These are phyloP conservation scores for Tyria jacobaeae DNA, from an alignment of 2,888 invertebrate genomes.

Conservation along the genomic window DNA sequence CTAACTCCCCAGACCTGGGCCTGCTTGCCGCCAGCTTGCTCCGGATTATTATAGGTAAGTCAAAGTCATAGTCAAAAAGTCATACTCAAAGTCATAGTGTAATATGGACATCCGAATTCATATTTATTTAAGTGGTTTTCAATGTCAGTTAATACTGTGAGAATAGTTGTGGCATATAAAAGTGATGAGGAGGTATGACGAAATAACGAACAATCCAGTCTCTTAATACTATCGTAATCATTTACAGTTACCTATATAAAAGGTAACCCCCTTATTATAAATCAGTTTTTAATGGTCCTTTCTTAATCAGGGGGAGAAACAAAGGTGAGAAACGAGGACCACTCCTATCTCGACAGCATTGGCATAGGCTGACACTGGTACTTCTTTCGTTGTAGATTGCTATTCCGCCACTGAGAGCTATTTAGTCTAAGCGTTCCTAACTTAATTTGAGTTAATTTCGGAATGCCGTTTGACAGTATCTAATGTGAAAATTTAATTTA, in stretches of 20 bases:
- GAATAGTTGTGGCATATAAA: neutral
- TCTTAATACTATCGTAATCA: neutral
- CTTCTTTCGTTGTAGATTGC: neutral
- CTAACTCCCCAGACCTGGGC: slow-evolving; percentile 87
- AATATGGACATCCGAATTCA: no score
- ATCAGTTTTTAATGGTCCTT: neutral
- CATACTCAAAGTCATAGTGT: no score
- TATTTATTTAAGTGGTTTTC: no score
- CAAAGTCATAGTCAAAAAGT: no score
- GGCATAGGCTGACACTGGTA: neutral
- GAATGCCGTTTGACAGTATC: neutral
- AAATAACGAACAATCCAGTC: neutral
- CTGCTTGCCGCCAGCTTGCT: slow-evolving; percentile 87
- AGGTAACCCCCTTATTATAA: neutral
- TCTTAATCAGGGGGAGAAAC: neutral
- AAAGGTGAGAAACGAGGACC: neutral
- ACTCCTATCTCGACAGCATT: neutral
- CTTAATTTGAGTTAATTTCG: neutral
- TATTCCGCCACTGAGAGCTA: neutral
- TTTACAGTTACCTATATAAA: neutral
- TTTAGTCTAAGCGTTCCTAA: neutral
- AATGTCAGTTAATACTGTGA: no score
- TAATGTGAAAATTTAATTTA: neutral
- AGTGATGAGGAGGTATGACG: neutral
- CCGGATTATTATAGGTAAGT: slow-evolving; percentile 89